phyloP scores from a whole-genome alignment of 1,140 invertebrate species.

The Formica exsecta region DNA sequence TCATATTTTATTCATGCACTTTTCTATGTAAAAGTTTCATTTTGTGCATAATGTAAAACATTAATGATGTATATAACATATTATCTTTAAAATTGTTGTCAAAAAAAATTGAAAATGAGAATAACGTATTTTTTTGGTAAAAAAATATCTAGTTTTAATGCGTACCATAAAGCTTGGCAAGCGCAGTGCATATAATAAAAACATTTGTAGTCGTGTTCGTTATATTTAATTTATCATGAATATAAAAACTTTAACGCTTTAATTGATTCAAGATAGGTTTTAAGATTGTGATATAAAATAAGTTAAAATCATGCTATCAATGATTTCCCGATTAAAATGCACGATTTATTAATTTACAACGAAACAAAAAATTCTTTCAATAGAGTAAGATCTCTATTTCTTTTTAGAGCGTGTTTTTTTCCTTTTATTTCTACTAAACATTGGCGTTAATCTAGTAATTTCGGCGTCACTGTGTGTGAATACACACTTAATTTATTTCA shows the following conservation, averaged over 20 bases:
- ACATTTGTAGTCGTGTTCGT: not conserved
- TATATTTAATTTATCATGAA: not conserved
- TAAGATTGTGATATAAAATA: not conserved
- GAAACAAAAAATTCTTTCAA: not conserved
- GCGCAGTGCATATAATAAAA: not conserved
- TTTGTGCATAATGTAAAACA: not conserved
- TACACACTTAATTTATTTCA: constrained; percentile 41
- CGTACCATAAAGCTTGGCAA: not conserved
- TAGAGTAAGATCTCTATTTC: not conserved
- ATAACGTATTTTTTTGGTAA: not conserved
- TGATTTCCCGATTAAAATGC: not conserved
- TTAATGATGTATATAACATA: not conserved
- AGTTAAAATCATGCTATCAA: not conserved
- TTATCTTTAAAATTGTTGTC: not conserved
- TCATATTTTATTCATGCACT: not conserved
- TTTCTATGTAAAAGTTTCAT: constrained; percentile 4
- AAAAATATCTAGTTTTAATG: not conserved
- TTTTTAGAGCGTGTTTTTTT: too few relatives aligned
- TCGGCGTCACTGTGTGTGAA: not conserved
- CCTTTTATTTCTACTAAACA: constrained; percentile 17
- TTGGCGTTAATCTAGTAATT: not conserved
- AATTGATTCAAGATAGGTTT: not conserved
- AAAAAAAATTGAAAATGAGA: not conserved
- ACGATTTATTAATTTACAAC: not conserved
- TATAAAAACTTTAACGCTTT: not conserved